Conservation (phyloP, 2,888 invertebrate genomes). For the Drosophila algonquin region DNA sequence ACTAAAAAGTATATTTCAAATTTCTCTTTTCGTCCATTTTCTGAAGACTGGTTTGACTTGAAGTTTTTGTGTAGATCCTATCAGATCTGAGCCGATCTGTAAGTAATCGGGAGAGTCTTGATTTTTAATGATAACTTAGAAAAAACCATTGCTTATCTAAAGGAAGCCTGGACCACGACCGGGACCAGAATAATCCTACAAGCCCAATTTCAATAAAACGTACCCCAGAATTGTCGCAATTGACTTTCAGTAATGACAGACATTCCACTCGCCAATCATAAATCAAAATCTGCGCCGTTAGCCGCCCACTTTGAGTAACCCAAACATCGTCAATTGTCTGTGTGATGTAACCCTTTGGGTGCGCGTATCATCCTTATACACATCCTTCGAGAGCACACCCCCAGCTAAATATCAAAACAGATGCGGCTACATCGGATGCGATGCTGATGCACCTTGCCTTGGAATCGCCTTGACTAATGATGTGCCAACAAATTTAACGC, state of each 20-base stretch:
- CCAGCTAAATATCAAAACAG: slow-evolving; percentile 65
- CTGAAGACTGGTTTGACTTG: no score
- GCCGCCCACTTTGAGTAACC: slow-evolving; percentile 38
- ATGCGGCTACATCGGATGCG: slow-evolving; percentile 48
- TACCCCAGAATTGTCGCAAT: neutral
- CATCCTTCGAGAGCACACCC: neutral
- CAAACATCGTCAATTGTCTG: slow-evolving; percentile 30
- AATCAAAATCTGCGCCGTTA: slow-evolving; percentile 52
- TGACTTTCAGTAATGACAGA: slow-evolving; percentile 20
- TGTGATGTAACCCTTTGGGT: slow-evolving; percentile 16
- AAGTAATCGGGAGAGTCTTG: no score
- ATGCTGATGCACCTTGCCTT: slow-evolving; percentile 42
- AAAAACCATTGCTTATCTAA: no score
- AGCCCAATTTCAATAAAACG: no score
- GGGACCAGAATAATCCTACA: no score
- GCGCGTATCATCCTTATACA: neutral
- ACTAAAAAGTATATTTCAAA: no score
- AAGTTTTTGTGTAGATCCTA: no score
- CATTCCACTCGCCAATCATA: slow-evolving; percentile 30
- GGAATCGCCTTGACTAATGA: slow-evolving; percentile 78
- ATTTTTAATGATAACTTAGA: no score
- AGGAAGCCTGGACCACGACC: no score
- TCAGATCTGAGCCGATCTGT: no score
- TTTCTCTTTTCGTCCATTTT: no score
- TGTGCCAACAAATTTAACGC: slow-evolving; percentile 82